A percentile compares a stretch with the other conserved stretches of the same genome.
Evolutionary conservation across 2,797 vertebrate species (phyloP).

Genomic region (Ciconia nigra): DNA sequence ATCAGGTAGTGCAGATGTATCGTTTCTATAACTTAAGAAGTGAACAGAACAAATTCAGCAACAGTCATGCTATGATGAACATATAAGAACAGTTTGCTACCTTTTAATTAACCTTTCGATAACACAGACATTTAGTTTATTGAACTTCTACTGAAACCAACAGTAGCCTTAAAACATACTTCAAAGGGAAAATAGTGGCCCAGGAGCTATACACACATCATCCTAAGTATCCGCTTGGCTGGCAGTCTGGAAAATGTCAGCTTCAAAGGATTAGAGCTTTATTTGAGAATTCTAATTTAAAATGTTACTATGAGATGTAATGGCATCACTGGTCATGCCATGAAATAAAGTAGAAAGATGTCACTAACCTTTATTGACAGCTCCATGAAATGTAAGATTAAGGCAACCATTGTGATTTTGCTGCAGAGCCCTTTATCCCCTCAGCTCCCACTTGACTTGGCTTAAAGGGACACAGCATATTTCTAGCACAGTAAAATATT

Average conservation of each 20-base stretch:
- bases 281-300: constrained; percentile 39
- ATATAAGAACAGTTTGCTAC: background rate
- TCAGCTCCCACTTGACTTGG: background rate
- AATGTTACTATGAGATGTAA: background rate
- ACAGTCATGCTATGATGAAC: background rate
- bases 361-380: constrained; percentile 52
- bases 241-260: constrained; percentile 20
- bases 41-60: background rate
- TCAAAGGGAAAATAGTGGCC: background rate
- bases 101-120: constrained; percentile 23
- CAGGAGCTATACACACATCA: background rate
- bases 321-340: background rate
- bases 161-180: background rate
- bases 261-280: constrained; percentile 35
- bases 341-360: constrained; percentile 55
- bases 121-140: background rate
- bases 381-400: constrained; percentile 34
- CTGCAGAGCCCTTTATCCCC: background rate
- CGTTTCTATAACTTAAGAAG: background rate
- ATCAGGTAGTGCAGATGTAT: too few species aligned
- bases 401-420: constrained; percentile 15
- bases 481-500: background rate
- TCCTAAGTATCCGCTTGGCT: background rate
- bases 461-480: background rate
- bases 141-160: background rate